Evolutionary conservation across 2,888 invertebrate species (phyloP).

Genomic region (Eutolmus rufibarbis): DNA sequence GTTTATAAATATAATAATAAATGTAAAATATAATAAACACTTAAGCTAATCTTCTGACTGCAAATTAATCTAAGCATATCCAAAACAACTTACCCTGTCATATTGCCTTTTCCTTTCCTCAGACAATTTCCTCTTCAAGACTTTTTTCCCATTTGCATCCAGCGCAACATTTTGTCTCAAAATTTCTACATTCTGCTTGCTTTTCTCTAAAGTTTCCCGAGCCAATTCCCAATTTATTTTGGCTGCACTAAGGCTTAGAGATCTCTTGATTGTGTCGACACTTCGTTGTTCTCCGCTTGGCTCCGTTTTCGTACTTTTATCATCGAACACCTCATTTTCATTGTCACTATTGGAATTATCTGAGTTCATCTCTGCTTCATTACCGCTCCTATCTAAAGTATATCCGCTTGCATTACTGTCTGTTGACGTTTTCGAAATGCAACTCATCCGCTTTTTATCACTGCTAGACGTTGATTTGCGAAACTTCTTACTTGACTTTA

Average conservation of each 20-base stretch:
- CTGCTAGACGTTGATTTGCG: constrained; percentile 14
- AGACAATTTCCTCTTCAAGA: constrained; percentile 50
- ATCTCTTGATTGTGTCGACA: constrained; percentile 9
- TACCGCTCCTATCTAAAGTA: constrained; percentile 46
- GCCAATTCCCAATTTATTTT: constrained; percentile 56
- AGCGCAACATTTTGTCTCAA: constrained; percentile 57
- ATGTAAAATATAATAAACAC: too few relatives aligned
- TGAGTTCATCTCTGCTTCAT: constrained; percentile 45
- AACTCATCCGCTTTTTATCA: constrained; percentile 60
- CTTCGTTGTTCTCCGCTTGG: neutral
- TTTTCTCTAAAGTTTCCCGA: constrained; percentile 60
- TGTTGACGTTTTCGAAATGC: constrained; percentile 61
- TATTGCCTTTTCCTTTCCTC: constrained; percentile 51
- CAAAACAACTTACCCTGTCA: constrained; percentile 48
- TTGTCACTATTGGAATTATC: constrained; percentile 51
- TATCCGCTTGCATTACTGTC: constrained; percentile 59
- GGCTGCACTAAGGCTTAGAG: constrained; percentile 16
- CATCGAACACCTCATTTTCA: constrained; percentile 55
- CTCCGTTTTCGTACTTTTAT: constrained; percentile 7
- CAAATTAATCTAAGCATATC: neutral
- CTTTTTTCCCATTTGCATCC: constrained; percentile 49
- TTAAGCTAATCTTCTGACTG: too few relatives aligned
- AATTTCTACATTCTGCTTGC: constrained; percentile 62
- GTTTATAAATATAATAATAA: too few relatives aligned
- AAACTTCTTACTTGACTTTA: constrained; percentile 23